Evolutionary conservation across 2,888 invertebrate species (phyloP).

Genomic region (Lithophane ornitopus): DNA sequence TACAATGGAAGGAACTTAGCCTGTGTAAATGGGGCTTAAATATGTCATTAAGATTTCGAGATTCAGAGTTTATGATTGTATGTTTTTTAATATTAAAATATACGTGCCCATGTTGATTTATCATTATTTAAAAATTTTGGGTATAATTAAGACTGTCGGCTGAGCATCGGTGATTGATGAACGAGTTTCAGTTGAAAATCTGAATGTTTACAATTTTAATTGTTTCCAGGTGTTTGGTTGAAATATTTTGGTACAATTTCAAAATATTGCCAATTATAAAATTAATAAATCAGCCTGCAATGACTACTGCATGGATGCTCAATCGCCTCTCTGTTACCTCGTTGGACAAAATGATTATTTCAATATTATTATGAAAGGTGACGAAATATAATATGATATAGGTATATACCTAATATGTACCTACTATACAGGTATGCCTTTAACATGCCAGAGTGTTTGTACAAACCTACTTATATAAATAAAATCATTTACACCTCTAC

Average conservation of each 20-base stretch:
- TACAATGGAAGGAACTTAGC: no score
- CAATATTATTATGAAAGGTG: background rate
- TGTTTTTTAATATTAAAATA: constrained; percentile 7
- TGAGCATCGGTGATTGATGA: constrained; percentile 32
- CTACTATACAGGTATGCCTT: no score
- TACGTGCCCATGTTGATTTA: constrained; percentile 32
- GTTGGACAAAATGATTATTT: background rate
- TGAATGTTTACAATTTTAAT: constrained; percentile 9
- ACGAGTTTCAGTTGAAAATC: constrained; percentile 8
- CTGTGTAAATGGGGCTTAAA: no score
- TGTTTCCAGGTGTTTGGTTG: background rate
- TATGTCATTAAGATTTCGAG: no score
- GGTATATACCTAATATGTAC: no score
- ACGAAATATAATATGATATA: no score
- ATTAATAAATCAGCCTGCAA: background rate
- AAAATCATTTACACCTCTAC: no score
- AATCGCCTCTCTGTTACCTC: no score
- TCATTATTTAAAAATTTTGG: constrained; percentile 13
- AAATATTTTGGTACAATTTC: background rate
- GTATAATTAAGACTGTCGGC: constrained; percentile 45
- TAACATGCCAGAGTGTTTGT: no score
- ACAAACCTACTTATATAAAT: no score
- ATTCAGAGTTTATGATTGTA: no score
- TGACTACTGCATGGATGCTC: background rate
- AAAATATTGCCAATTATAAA: background rate